Evolutionary conservation across 2,888 invertebrate genomes (phyloP).

Genomic region (Apamea anceps): DNA sequence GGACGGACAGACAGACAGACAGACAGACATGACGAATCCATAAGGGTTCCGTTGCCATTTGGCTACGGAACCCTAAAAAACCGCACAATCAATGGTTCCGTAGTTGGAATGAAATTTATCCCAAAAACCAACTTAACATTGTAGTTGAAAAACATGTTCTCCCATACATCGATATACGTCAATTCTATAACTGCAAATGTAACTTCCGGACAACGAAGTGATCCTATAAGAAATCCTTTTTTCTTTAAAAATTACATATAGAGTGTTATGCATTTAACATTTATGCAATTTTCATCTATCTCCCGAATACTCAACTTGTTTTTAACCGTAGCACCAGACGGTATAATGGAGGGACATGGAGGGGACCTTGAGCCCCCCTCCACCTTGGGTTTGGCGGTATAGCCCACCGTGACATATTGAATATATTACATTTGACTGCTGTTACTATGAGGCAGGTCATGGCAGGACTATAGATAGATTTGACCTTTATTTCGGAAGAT

Average conservation of each 20-base stretch:
- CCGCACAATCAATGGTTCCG: no score
- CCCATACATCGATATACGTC: no score
- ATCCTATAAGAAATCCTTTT: no score
- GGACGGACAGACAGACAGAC: no score
- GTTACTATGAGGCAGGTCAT: constrained; percentile 52
- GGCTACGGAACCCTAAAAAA: no score
- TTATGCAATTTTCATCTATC: neutral
- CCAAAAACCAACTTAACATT: no score
- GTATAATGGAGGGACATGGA: constrained; percentile 66
- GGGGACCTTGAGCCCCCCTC: constrained; percentile 77
- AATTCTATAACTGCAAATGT: no score
- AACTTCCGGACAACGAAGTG: no score
- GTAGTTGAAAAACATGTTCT: no score
- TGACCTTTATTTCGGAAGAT: constrained; percentile 26
- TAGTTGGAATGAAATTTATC: no score
- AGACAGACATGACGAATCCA: no score
- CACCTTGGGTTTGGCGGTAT: constrained; percentile 64
- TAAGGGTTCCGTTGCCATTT: no score
- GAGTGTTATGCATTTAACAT: neutral
- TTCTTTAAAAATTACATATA: neutral
- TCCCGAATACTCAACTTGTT: constrained; percentile 18
- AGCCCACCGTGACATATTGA: constrained; percentile 71
- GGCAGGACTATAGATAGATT: constrained; percentile 30
- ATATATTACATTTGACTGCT: constrained; percentile 67
- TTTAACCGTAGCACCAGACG: constrained; percentile 50